A percentile compares a stretch with the other conserved stretches of the same genome.
Evolutionary conservation across 2,797 vertebrate genomes (phyloP).

Genomic region (Stomatorhinus walkeri): DNA sequence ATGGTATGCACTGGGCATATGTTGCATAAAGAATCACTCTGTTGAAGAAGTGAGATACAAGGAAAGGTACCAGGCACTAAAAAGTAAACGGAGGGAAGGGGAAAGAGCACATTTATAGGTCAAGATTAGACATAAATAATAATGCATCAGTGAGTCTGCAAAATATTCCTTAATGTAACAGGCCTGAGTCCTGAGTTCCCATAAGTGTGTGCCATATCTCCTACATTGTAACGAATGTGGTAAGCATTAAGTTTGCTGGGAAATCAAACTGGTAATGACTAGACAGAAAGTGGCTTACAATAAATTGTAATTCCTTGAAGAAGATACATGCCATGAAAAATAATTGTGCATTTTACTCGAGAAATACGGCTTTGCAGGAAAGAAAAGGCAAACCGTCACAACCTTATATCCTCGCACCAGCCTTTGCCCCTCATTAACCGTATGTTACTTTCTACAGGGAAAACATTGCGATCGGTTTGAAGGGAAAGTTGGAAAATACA

Average conservation of each 20-base stretch:
- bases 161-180: background rate
- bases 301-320: background rate
- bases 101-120: background rate
- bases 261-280: background rate
- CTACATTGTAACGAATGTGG: background rate
- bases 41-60: background rate
- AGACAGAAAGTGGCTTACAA: background rate
- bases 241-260: background rate
- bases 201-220: background rate
- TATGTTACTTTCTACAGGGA: constrained; percentile 37
- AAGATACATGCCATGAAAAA: background rate
- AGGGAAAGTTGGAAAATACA: constrained; percentile 37
- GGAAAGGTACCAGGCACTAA: background rate
- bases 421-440: constrained; percentile 36
- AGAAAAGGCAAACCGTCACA: background rate
- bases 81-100: background rate
- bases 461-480: constrained; percentile 52
- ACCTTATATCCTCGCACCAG: background rate
- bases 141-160: background rate
- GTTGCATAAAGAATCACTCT: background rate
- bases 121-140: background rate
- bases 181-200: background rate
- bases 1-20: background rate
- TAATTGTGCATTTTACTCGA: background rate
- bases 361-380: background rate